Evolutionary conservation across 2,797 vertebrate genomes (phyloP).

Genomic region (Setipinna tenuifilis): DNA sequence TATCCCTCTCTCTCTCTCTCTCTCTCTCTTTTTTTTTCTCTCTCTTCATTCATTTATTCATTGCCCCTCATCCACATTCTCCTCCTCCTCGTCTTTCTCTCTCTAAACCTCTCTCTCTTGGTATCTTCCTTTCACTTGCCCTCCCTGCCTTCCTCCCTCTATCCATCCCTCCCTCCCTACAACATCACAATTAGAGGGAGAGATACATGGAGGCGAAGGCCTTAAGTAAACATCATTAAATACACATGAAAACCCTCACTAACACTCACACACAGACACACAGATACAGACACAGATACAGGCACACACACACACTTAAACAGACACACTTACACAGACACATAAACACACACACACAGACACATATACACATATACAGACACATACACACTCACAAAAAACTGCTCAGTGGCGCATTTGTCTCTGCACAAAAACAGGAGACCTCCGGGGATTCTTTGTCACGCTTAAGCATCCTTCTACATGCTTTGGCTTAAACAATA

Average conservation of each 20-base stretch:
- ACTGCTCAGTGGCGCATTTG: not conserved
- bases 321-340: not conserved
- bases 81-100: not conserved
- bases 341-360: too few relatives aligned
- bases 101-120: not conserved
- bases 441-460: constrained; percentile 6
- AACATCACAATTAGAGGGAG: constrained; percentile 36
- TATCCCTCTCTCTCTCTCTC: not conserved
- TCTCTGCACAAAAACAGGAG: constrained; percentile 9
- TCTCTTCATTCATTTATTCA: not conserved
- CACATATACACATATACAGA: too few relatives aligned
- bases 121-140: not conserved
- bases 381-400: not conserved
- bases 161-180: not conserved
- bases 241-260: constrained; percentile 17
- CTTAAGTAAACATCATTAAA: constrained; percentile 45
- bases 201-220: constrained; percentile 30
- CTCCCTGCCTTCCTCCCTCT: not conserved
- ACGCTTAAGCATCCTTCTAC: not conserved
- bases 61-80: not conserved
- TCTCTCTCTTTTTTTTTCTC: not conserved
- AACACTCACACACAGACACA: not conserved
- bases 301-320: not conserved
- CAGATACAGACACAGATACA: not conserved
- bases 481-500: not conserved